Evolutionary conservation across 1,140 invertebrate genomes (phyloP).

Genomic region (Pseudomyrmex cubaensis): DNA sequence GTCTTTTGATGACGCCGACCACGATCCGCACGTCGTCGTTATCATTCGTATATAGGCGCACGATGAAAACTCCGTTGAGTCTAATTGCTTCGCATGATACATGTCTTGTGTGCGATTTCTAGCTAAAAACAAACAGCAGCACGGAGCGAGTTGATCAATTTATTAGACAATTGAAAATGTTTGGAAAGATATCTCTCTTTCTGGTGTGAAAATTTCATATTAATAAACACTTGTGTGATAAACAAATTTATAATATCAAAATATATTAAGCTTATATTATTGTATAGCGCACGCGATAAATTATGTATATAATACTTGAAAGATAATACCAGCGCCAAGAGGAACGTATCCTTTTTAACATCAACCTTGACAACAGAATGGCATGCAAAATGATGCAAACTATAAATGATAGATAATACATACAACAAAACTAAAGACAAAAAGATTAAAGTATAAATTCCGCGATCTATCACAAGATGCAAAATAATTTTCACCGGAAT

Average conservation of each 20-base stretch:
- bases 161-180: background rate
- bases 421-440: background rate
- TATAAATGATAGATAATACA: background rate
- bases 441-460: background rate
- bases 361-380: background rate
- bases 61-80: constrained; percentile 58
- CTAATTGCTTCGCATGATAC: constrained; percentile 62
- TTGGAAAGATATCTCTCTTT: background rate
- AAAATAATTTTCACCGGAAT: constrained; percentile 32
- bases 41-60: constrained; percentile 3
- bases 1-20: constrained; percentile 55
- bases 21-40: constrained; percentile 14
- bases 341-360: background rate
- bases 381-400: background rate
- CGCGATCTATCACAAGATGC: background rate
- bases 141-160: background rate
- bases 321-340: background rate
- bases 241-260: too few relatives aligned
- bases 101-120: background rate
- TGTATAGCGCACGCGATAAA: background rate
- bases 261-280: background rate
- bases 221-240: too few relatives aligned
- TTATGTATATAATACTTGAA: background rate
- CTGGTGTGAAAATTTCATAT: background rate
- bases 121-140: too few relatives aligned